Base-by-base conservation (phyloP, 1,140 invertebrate genomes). In the Heterodera carotae region DNA sequence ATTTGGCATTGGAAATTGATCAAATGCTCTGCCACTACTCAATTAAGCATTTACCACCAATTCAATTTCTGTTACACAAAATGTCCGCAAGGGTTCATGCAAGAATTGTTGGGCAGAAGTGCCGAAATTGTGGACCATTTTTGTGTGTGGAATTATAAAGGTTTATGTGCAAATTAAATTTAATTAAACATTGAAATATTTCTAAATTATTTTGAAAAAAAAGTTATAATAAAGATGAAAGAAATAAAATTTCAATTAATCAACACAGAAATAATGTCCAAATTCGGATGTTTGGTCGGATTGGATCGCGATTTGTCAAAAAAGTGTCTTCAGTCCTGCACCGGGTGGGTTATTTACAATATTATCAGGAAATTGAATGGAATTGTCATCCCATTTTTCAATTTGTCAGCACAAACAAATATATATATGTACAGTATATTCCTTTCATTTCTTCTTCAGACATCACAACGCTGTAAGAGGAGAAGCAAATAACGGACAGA, bases 71-170 rank as follows among this genome's bases (percentile, higher is more conserved):
- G 85, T 69, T 83, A 80, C 29, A 83, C 81, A 4, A 81, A 82
- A 80, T 86, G 85, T 56, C 76, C 80, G 7, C 86, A 86, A 34
- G 86, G 86, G 29, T 86, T 84, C 53, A 78, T 86, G 69, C 85
- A 86, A 69, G 85, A 86, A 69, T 66, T 86, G 25, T 70, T 86
- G 27, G 75, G 76, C 71, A 43, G 84, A 53, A 81, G 77, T 59
- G 79, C 86, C 31, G 86, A 85, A 66, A 85, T 86, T 29, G 83
- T 86, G 31, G 85, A 86, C 56, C 82, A 86, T 60, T 86, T 87
- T 69, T 86, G 85, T 78, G 85, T 86, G 62, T 86, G 84, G 70
- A 88, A 88, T 62, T 86, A 76, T 74, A 81, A 86, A 78, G 83
- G 82, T 84, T 25, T n/a, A n/a, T n/a, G 71, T 43, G 39, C n/a